Percentiles rank a stretch among this genome's conserved stretches.
Evolutionary conservation across 2,113 vertebrate genomes (phyloP).

Genomic region (Lycaon pictus): DNA sequence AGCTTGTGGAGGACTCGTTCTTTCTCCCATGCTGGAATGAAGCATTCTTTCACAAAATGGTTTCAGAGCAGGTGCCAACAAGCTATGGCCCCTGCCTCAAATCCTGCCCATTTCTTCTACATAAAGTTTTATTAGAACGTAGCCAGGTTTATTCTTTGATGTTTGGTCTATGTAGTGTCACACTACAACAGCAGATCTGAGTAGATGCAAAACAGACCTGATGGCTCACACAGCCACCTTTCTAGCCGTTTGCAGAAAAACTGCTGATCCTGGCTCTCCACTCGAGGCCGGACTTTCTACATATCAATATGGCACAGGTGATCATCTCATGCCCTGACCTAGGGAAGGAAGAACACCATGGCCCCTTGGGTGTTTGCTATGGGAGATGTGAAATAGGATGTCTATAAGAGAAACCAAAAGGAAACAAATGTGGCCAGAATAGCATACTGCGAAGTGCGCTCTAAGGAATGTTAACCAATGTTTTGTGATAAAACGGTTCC

Average conservation of each 20-base stretch:
- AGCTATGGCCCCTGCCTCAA: neutral
- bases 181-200: neutral
- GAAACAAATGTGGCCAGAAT: neutral
- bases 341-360: neutral
- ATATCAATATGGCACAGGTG: neutral
- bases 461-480: neutral
- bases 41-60: neutral
- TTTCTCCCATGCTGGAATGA: neutral
- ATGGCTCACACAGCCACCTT: neutral
- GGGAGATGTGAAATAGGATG: neutral
- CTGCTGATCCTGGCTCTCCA: neutral
- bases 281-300: neutral
- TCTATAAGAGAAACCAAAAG: neutral
- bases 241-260: neutral
- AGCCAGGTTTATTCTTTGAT: neutral
- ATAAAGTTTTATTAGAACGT: neutral
- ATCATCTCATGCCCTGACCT: neutral
- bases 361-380: neutral
- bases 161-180: neutral
- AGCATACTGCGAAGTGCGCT: neutral
- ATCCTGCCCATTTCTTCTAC: neutral
- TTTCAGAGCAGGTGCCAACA: neutral
- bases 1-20: too few relatives aligned
- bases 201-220: neutral
- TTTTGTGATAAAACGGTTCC: neutral